Conservation (phyloP, 2,113 vertebrate species). For the Alces alces region DNA sequence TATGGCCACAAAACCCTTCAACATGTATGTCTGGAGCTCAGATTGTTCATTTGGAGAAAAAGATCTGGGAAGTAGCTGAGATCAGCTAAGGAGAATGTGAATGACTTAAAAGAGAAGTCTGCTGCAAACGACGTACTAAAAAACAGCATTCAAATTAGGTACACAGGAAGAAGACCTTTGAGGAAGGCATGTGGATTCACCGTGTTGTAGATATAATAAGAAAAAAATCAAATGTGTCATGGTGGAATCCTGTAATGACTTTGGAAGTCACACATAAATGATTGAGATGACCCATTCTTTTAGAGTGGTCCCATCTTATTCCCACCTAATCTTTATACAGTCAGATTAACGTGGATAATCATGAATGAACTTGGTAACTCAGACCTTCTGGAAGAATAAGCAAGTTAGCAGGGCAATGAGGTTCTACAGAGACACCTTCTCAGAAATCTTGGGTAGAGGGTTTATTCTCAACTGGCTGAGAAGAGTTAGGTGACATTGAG, state of each 20-base stretch:
- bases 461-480: neutral
- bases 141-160: neutral
- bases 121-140: neutral
- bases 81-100: neutral
- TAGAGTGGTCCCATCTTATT: neutral
- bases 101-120: neutral
- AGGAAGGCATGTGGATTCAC: neutral
- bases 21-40: neutral
- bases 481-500: neutral
- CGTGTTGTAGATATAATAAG: neutral
- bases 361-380: neutral
- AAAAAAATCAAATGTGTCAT: neutral
- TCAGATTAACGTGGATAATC: neutral
- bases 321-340: neutral
- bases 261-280: neutral
- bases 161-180: neutral
- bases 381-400: neutral
- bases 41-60: neutral
- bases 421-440: neutral
- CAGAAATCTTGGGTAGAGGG: neutral
- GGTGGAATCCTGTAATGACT: neutral
- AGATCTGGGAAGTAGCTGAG: neutral
- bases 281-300: neutral
- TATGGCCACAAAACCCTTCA: neutral
- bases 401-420: neutral